phyloP scores from a whole-genome alignment of 2,797 vertebrate species.

The Otolemur crassicaudatus region DNA sequence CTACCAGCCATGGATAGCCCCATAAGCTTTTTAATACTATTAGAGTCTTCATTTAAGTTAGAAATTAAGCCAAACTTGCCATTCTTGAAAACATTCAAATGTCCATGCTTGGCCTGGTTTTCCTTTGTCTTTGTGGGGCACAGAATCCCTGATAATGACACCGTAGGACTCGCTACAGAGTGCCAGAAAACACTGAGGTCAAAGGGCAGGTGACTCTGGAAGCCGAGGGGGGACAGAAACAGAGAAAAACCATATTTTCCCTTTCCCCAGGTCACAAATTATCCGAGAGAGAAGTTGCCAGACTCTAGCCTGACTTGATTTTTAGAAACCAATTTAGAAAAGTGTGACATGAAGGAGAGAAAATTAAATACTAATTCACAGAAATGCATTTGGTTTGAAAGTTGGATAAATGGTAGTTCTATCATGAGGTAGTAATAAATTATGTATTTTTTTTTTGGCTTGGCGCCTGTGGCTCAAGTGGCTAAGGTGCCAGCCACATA shows the following conservation, averaged over 20 bases:
- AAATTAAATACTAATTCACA: constrained; percentile 12
- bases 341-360: not conserved
- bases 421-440: not conserved
- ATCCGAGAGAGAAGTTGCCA: not conserved
- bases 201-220: not conserved
- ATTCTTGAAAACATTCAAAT: constrained; percentile 60
- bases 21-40: constrained; percentile 52
- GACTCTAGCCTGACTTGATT: not conserved
- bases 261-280: not conserved
- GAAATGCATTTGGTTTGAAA: not conserved
- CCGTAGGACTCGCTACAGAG: not conserved
- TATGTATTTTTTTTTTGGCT: not conserved
- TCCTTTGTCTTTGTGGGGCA: not conserved
- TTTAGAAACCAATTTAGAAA: not conserved
- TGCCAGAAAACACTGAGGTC: not conserved
- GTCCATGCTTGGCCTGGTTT: constrained; percentile 61
- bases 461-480: no score
- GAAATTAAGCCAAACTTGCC: constrained; percentile 63
- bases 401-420: not conserved
- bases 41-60: constrained; percentile 39
- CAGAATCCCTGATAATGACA: constrained; percentile 5
- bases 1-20: not conserved
- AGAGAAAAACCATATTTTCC: not conserved
- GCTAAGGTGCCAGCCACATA: no score
- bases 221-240: not conserved